Conservation (phyloP, 1,140 invertebrate genomes). For the Spodoptera frugiperda region DNA sequence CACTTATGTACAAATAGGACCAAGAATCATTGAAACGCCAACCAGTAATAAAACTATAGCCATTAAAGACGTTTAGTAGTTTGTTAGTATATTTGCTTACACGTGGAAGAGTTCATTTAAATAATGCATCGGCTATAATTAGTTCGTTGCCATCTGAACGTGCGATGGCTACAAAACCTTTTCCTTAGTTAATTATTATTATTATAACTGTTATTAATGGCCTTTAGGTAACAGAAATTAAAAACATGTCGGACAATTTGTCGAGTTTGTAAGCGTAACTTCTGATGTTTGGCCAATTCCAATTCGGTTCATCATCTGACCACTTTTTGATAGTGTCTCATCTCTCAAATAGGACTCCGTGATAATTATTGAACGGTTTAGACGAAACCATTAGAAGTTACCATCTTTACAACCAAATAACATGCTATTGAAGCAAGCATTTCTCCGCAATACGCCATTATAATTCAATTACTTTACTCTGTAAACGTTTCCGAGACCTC, state of each 20-base stretch:
- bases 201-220: too few relatives aligned
- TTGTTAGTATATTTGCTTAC: conserved; percentile 2
- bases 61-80: not conserved
- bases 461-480: conserved; percentile 11
- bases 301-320: too few relatives aligned
- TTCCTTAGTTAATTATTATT: too few relatives aligned
- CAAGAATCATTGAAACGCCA: not conserved
- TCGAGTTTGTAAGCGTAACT: too few relatives aligned
- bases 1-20: too few relatives aligned
- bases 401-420: not conserved
- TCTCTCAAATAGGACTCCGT: not conserved
- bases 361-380: not conserved
- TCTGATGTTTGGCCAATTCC: too few relatives aligned
- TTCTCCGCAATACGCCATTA: not conserved
- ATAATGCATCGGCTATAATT: conserved; percentile 11
- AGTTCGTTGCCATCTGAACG: conserved; percentile 10
- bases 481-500: not conserved
- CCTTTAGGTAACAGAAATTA: too few relatives aligned
- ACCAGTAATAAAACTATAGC: not conserved
- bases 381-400: not conserved
- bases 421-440: not conserved
- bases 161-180: not conserved
- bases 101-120: conserved; percentile 20
- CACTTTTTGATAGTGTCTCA: too few relatives aligned
- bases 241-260: too few relatives aligned